phyloP scores from a whole-genome alignment of 2,113 vertebrate species.

The Hassar affinis region DNA sequence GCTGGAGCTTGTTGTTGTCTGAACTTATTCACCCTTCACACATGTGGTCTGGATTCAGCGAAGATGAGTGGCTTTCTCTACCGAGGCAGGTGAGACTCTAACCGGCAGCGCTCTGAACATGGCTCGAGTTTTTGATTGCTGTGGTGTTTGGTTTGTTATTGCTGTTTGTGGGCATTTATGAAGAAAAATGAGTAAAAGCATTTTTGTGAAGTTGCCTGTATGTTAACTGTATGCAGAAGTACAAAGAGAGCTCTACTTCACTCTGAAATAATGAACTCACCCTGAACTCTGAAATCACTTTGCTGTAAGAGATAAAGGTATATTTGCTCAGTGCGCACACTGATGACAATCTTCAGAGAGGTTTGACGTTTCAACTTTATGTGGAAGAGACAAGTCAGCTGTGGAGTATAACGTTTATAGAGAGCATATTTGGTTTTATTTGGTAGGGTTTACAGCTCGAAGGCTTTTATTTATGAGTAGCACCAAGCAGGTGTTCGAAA shows the following conservation, averaged over 20 bases:
- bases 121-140: neutral
- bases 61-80: conserved; percentile 73
- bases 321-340: conserved; percentile 11
- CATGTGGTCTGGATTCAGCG: conserved; percentile 36
- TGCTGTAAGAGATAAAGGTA: conserved; percentile 14
- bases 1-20: conserved; percentile 35
- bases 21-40: conserved; percentile 30
- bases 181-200: neutral
- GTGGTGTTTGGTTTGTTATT: conserved; percentile 53
- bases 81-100: conserved; percentile 70
- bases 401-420: neutral
- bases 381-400: neutral
- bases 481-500: neutral
- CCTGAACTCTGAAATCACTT: conserved; percentile 29
- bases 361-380: neutral
- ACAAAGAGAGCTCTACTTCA: neutral
- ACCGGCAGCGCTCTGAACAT: neutral
- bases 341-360: neutral
- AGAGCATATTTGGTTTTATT: neutral
- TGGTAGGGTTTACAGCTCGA: neutral
- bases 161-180: conserved; percentile 60
- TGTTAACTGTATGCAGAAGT: neutral
- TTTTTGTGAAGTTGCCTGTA: conserved; percentile 6
- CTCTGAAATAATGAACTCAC: neutral
- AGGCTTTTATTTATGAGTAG: conserved; percentile 7